Evolutionary conservation across 2,797 vertebrate species (phyloP), one percentile per base, ranked within the genome.

Genomic region (Melanotaenia maccullochi): DNA sequence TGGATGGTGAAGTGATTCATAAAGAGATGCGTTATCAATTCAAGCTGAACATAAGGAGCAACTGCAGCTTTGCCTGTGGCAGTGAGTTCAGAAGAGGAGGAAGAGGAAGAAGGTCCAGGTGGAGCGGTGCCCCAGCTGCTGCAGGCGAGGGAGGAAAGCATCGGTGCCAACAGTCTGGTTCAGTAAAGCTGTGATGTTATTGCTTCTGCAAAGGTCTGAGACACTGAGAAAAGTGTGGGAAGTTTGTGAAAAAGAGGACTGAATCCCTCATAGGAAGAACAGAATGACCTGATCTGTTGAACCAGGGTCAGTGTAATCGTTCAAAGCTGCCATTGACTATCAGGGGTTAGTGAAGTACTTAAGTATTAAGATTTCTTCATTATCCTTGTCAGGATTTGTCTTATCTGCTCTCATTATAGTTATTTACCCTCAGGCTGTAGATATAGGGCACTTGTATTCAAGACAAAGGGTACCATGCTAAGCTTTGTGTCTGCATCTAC

Each of bases 1-100:
- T 66, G 16, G 68, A 68, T 84, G 42, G 59, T 86, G 82, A 75
- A 63, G 66, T 1, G 82, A 71, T 62, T 86, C 51, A 68, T 71
- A 63, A 82, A 62, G 36, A 80, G 68, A 73, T 3, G 30, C 68
- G 33, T 71, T 68, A 82, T 85, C 61, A 77, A 65, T 67, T 68
- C 67, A 60, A 82, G 69, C 54, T 58, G 71, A 83, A 72, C 71
- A 86, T 52, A 78, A 52, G 83, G 60, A 80, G 68, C 24, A 8
- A 72, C 65, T 72, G 60, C 75, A 62, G 70, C 44, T 40, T 57
- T 51, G 81, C 84, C 84, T 1, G 3, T 8, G 36, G 77, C 72
- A 28, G 67, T 36, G 35, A 56, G 40, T 68, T 71, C 51, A 67
- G 30, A 59, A 64, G 75, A 65, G 67, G 60, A 65, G 32, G 78